Base-by-base conservation (phyloP, 2,113 vertebrate genomes). In the Toxostoma redivivum region DNA sequence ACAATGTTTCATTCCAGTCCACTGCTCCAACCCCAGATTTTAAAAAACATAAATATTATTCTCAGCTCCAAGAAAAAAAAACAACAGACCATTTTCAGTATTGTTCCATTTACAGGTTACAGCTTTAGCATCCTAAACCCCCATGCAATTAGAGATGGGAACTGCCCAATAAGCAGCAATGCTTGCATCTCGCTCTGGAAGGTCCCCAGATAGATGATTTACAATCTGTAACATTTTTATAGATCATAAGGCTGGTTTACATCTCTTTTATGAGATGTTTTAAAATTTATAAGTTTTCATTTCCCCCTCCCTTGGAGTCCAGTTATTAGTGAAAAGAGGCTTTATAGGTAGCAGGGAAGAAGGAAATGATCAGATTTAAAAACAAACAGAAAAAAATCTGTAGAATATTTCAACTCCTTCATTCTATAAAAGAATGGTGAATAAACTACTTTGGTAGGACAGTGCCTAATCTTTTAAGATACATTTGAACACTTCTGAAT, bases 221-320 rank as follows among this genome's bases (percentile, higher is more conserved):
- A 85, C 14, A 47, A 77, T 33, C 79, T 74, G 64, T 81, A 92
- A 86, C 57, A 64, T 84, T 94, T 94, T 92, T 84, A 92, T 79
- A 84, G 57, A 81, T 81, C 69, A 74, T 54, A 27, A 94, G 61
- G 25, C 70, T 94, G 69, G 40, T 85, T 88, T 74, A 86, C 48
- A 91, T 71, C 1, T 1, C 72, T 86, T 94, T 96, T 61, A 95
- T 47, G 74, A 92, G 66, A 33, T 42, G 27, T 40, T 93, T 87
- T 93, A 73, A 92, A 93, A 93, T 86, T 83, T 92, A n/a, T 58
- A 92, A 76, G 65, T 69, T 92, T 85, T 85, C 61, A 89, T 95
- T 87, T 94, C 61, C 77, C n/a, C 40, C 66, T 87, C 76, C 77
- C 70, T 89, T 56, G 50, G 72, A 89, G 70, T 77, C n/a, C 54